Evolutionary conservation across 2,888 invertebrate genomes (phyloP), one percentile per base, ranked within the genome.

Genomic region (Steinernema carpocapsae): DNA sequence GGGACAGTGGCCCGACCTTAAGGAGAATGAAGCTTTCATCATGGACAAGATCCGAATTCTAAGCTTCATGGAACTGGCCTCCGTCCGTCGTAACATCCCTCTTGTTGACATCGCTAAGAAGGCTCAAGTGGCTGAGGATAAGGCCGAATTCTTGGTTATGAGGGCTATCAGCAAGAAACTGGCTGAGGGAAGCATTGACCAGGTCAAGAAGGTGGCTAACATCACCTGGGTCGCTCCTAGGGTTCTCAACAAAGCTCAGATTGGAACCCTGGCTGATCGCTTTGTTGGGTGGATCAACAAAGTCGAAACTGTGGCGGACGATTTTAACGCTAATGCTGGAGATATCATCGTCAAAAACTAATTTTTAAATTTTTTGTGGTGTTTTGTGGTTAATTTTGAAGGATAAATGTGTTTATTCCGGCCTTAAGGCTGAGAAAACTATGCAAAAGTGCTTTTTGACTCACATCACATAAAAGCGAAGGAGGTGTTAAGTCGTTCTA

Each of bases 61-160:
- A 19, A 95, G 97, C 88, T 91, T 99, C 0, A 97, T 99, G 96
- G 95, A 97, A 92, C 64, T 75, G 19, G 95, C 97, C 0, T 95
- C 97, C 88, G 94, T 94, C 88, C 92, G 96, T 72, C 90, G 92
- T 74, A 92, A 93, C 86, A 90, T 99, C 75, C 92, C 94, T 0
- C 99, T 99, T 89, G 91, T 91, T 0, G 96, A 97, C 88, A 96
- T 99, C 73, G 92, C 80, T 0, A 90, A 91, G 43, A 94, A 94
- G 87, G 94, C 96, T 2, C 91, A 93, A 80, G 90, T 97, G 74
- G 93, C 94, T 0, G 89, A 92, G 46, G 85, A 88, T 78, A 88
- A 90, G 84, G 94, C 97, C 22, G 99, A 99, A 88, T 90, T 95
- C 78, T 90, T 99, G 56, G 94, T 99, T 0, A 99, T 99, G 97